Evolutionary conservation across 23 tunicate genomes (phyloP).

Genomic region (Diplosoma virens): DNA sequence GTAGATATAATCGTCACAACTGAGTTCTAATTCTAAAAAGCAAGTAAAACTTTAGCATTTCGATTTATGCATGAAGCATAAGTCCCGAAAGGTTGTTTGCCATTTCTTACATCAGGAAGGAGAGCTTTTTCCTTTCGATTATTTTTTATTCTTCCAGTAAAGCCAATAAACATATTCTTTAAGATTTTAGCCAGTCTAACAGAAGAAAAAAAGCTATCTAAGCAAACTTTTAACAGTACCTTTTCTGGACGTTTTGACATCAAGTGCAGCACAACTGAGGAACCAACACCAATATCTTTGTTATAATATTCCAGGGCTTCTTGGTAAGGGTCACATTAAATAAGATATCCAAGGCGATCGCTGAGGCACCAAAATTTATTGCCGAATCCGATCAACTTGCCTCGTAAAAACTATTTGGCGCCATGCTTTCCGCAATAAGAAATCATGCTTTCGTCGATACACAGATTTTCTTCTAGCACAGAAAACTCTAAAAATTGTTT

Average conservation of each 20-base stretch:
- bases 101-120: not conserved
- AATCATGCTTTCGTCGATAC: not conserved
- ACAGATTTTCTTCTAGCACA: not conserved
- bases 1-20: not conserved
- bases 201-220: not conserved
- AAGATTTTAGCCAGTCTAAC: not conserved
- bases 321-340: not conserved
- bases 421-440: not conserved
- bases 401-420: not conserved
- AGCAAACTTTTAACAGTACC: not conserved
- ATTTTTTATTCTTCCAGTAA: not conserved
- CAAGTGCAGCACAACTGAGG: not conserved
- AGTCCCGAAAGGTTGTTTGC: not conserved
- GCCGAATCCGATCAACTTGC: not conserved
- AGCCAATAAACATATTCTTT: not conserved
- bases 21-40: not conserved
- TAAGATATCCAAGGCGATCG: not conserved
- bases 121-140: not conserved
- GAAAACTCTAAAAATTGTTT: not conserved
- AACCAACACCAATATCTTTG: not conserved
- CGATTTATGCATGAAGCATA: not conserved
- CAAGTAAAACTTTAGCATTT: not conserved
- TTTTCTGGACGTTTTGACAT: not conserved
- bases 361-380: not conserved
- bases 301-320: not conserved